phyloP scores from a whole-genome alignment of 2,113 vertebrate species.

The Redunca redunca region DNA sequence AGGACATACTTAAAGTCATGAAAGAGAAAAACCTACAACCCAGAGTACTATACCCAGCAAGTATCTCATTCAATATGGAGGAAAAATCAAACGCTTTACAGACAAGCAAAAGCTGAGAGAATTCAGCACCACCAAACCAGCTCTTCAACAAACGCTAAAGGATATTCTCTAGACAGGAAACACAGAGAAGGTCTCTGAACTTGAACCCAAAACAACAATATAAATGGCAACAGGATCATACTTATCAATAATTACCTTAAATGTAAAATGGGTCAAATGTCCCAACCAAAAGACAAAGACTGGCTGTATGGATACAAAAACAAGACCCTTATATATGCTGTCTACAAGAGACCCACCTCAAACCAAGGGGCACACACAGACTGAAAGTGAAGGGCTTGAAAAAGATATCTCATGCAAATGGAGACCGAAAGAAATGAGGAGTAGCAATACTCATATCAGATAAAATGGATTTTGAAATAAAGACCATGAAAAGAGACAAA shows the following conservation, averaged over 20 bases:
- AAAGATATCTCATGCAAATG: neutral
- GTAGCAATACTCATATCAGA: neutral
- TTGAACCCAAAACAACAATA: neutral
- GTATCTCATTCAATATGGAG: neutral
- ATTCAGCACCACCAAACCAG: neutral
- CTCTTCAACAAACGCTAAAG: neutral
- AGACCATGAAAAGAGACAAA: neutral
- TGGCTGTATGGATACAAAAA: neutral
- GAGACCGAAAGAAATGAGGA: neutral
- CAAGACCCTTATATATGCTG: neutral
- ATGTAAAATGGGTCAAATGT: neutral
- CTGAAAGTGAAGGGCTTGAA: neutral
- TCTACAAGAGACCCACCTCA: neutral
- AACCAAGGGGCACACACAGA: neutral
- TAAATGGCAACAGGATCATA: neutral
- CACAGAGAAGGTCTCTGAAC: neutral
- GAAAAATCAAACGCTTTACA: neutral
- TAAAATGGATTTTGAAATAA: neutral
- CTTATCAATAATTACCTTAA: neutral
- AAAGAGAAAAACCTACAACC: neutral
- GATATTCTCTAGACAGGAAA: neutral
- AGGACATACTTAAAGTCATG: neutral
- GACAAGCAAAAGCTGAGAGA: neutral
- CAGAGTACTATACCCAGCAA: neutral
- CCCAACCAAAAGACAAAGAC: neutral